Conservation (phyloP, 2,797 vertebrate genomes). For the Miichthys miiuy region DNA sequence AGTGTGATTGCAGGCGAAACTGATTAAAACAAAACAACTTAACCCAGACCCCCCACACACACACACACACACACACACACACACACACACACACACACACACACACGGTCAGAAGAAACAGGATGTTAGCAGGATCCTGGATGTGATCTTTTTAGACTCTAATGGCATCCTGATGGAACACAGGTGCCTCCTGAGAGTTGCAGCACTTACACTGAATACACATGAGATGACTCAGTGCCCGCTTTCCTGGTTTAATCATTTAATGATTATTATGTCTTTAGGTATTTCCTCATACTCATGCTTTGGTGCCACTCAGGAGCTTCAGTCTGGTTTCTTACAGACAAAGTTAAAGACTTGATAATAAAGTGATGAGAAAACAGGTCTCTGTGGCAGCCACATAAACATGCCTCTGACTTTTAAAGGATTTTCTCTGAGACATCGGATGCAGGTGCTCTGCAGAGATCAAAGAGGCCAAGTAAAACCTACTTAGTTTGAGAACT, state of each 20-base stretch:
- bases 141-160: slow-evolving; percentile 77
- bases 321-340: slow-evolving; percentile 49
- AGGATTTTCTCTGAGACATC: slow-evolving; percentile 82
- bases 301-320: slow-evolving; percentile 62
- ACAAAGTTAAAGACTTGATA: slow-evolving; percentile 71
- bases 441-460: slow-evolving; percentile 82
- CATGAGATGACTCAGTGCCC: slow-evolving; percentile 76
- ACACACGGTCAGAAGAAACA: slow-evolving; percentile 68
- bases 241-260: slow-evolving; percentile 78
- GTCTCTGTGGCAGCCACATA: slow-evolving; percentile 77
- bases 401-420: slow-evolving; percentile 80
- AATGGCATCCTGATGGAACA: slow-evolving; percentile 82
- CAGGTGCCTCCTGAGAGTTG: slow-evolving; percentile 81
- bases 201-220: slow-evolving; percentile 63
- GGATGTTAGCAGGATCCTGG: slow-evolving; percentile 74
- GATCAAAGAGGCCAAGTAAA: slow-evolving; percentile 82
- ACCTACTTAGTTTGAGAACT: slow-evolving; percentile 72
- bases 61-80: slow-evolving; percentile 46
- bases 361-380: slow-evolving; percentile 80
- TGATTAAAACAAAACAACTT: slow-evolving; percentile 85
- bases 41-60: slow-evolving; percentile 28
- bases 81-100: slow-evolving; percentile 24
- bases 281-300: slow-evolving; percentile 75
- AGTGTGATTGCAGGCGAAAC: slow-evolving; percentile 82
- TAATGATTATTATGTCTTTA: slow-evolving; percentile 83